A percentile compares a stretch with the other conserved stretches of the same genome.
phyloP scores from a whole-genome alignment of 2,797 vertebrate species.

The Lepidocolaptes lacrymiger region DNA sequence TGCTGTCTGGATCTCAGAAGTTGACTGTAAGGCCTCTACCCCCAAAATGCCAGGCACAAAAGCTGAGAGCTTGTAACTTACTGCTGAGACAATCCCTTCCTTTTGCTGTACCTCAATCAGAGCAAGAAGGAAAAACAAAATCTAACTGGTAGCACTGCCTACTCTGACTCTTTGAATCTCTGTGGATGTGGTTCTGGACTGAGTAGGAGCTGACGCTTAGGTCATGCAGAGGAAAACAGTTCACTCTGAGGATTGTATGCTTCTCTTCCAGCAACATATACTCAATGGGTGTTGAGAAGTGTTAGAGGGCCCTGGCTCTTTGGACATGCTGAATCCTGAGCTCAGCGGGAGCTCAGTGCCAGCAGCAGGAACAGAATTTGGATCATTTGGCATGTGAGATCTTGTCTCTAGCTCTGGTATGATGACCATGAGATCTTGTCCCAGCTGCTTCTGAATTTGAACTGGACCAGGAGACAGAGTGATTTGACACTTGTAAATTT shows the following conservation, averaged over 20 bases:
- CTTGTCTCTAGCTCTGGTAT: not conserved
- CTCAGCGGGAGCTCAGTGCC: not conserved
- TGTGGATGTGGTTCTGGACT: not conserved
- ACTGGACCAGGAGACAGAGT: not conserved
- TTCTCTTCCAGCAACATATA: not conserved
- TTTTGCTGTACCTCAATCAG: not conserved
- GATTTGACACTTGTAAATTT: not conserved
- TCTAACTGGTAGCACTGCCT: not conserved
- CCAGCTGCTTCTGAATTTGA: not conserved
- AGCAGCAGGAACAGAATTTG: not conserved
- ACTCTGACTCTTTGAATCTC: not conserved
- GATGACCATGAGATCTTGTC: not conserved
- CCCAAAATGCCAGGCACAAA: not conserved
- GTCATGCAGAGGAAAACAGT: not conserved
- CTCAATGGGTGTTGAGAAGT: rapidly evolving
- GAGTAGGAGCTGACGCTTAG: not conserved
- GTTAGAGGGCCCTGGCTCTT: not conserved
- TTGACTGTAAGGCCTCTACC: not conserved
- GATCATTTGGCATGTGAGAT: not conserved
- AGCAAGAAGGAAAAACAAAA: not conserved
- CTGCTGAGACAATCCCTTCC: not conserved
- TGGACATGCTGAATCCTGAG: not conserved
- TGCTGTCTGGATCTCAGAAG: not conserved
- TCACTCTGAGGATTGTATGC: not conserved
- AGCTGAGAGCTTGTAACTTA: not conserved